phyloP scores from a whole-genome alignment of 35 echinoderm and acorn worm genomes.

The Amphiura filiformis region DNA sequence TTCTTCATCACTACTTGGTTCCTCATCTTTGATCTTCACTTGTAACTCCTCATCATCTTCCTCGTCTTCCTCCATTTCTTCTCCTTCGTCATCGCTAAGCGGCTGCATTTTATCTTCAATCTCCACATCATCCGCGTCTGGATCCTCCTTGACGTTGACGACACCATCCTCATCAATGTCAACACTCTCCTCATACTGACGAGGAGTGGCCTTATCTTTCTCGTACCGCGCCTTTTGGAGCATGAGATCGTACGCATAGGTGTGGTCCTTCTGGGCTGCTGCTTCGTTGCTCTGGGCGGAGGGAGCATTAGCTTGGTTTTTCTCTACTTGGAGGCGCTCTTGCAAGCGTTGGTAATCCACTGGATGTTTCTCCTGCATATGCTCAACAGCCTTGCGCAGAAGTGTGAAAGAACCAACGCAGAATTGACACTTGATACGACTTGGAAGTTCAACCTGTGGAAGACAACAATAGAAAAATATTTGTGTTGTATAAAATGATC shows the following conservation, averaged over 20 bases:
- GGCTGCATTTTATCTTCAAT: not conserved
- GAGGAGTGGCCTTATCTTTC: not conserved
- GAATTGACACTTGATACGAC: not conserved
- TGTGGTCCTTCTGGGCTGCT: not conserved
- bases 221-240: not conserved
- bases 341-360: not conserved
- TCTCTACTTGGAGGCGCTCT: not conserved
- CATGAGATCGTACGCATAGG: not conserved
- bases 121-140: not conserved
- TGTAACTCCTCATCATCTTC: not conserved
- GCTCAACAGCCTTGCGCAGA: not conserved
- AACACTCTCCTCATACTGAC: not conserved
- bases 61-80: not conserved
- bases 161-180: not conserved
- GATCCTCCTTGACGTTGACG: not conserved
- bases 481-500: too few species aligned
- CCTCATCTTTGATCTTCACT: not conserved
- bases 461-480: too few species aligned
- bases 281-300: not conserved
- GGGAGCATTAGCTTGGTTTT: not conserved
- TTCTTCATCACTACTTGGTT: not conserved
- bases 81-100: not conserved
- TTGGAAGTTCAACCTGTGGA: not conserved
- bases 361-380: not conserved
- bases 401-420: not conserved